Conservation (phyloP, 2,888 invertebrate genomes). For the Plebejus anna region DNA sequence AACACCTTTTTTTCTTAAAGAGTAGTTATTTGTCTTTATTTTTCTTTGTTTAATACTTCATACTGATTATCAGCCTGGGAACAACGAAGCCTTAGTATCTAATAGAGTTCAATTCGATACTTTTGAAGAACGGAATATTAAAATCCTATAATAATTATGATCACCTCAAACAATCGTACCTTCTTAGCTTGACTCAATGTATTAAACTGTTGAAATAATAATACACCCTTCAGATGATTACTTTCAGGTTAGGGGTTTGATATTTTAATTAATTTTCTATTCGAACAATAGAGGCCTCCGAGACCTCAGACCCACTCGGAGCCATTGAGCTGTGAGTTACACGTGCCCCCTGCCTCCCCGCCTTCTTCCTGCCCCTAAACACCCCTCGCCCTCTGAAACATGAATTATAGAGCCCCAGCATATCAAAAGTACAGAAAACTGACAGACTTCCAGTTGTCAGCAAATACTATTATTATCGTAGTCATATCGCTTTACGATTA, state of each 20-base stretch:
- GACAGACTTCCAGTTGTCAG: background rate
- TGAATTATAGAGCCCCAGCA: background rate
- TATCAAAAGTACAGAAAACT: background rate
- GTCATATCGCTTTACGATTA: background rate
- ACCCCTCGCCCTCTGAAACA: background rate
- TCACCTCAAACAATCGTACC: background rate
- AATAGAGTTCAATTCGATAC: background rate
- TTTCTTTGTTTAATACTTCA: background rate
- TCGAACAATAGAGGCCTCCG: background rate
- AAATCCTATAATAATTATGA: background rate
- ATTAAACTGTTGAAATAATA: background rate
- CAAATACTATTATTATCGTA: background rate
- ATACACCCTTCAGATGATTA: background rate
- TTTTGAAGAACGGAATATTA: background rate
- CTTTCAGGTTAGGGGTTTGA: background rate
- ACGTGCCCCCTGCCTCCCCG: background rate
- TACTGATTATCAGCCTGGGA: too few species aligned
- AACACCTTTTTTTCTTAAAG: too few species aligned
- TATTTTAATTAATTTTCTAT: background rate
- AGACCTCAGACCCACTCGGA: background rate
- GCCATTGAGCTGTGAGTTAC: conserved; percentile 10
- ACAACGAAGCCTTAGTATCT: too few species aligned
- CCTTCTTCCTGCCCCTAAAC: background rate
- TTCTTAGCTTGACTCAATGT: background rate
- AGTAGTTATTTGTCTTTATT: background rate